These are phyloP conservation scores for Nipponacmea schrenckii DNA, from an alignment of 2,888 invertebrate genomes.

Conservation along the genomic window DNA sequence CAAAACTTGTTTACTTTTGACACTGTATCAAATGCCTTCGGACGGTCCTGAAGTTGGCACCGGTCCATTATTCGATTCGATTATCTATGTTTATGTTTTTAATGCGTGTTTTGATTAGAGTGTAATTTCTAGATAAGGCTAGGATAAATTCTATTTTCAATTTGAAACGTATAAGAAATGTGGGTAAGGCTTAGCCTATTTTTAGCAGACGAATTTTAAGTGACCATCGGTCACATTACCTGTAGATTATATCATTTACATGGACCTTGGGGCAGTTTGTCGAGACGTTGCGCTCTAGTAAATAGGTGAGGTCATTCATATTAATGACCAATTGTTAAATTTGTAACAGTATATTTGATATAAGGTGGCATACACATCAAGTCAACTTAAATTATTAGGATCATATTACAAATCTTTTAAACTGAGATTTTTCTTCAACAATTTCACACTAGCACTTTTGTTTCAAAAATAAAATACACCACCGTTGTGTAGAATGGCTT, in stretches of 20 bases:
- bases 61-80: background rate
- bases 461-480: too few species aligned
- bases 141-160: background rate
- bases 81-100: too few species aligned
- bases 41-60: background rate
- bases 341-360: conserved; percentile 6
- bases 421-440: too few species aligned
- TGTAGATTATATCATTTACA: background rate
- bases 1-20: conserved; percentile 1
- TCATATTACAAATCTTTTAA: too few species aligned
- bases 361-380: background rate
- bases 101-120: too few species aligned
- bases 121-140: too few species aligned
- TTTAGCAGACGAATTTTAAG: background rate
- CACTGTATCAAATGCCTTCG: background rate
- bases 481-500: too few species aligned
- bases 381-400: too few species aligned
- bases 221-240: conserved; percentile 3
- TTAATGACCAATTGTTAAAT: conserved; percentile 8
- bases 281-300: background rate
- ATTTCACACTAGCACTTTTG: too few species aligned
- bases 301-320: background rate
- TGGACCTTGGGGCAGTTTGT: conserved; percentile 3
- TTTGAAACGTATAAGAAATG: background rate
- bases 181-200: background rate